Evolutionary conservation across 2,888 invertebrate species (phyloP), one percentile per base, ranked within the genome.

Genomic region (Drosophila longiperda): DNA sequence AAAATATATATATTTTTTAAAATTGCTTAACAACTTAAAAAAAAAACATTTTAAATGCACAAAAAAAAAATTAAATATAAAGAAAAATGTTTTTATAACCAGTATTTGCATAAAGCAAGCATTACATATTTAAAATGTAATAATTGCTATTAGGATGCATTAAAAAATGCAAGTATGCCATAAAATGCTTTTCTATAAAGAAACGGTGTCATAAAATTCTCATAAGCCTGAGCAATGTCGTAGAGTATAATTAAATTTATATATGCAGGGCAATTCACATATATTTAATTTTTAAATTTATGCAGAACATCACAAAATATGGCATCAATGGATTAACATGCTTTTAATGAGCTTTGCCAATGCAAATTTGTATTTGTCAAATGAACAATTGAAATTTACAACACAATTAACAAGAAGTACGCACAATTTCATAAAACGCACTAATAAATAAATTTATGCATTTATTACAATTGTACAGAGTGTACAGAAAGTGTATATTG

Each of bases 311-410:
- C 58, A 59, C 36, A 64, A 75, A 78, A 73, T 83, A 50, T 82
- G 75, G 32, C 66, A 59, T 20, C 64, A 54, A 55, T 68, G 62
- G 61, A 67, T 79, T 82, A 63, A 87, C 81, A 79, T 48, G 79
- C 32, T 66, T 85, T 87, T 85, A 85, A 85, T 83, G 87, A 81
- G 71, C 52, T 45, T 54, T 33, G 32, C 17, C 74, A 67, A 26
- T 61, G 53, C 57, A 52, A 76, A 73, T 69, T 69, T 69, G 64
- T 66, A 65, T 63, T 75, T 64, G 63, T 58, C 34, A 73, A 82
- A 83, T 78, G 67, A 71, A 68, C 70, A 72, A 55, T 66, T 32
- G 48, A 64, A 67, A 73, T 63, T 73, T 66, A 69, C 76, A 86
- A 79, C 74, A 81, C 71, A 84, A 82, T 84, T 82, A 75, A 78